Conservation (phyloP, 2,797 vertebrate species). For the Argya squamiceps region DNA sequence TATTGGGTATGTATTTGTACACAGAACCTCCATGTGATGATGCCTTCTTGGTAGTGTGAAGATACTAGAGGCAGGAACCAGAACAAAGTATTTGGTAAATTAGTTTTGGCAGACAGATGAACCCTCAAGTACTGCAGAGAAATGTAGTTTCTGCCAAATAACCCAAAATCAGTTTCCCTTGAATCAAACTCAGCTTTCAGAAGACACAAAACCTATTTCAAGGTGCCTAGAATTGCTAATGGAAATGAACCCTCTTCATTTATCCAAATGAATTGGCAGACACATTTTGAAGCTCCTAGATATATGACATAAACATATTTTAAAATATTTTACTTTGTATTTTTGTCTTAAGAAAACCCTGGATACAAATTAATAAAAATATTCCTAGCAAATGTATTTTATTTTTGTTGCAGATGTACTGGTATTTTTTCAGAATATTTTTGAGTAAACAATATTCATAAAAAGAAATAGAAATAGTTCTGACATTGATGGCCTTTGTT, state of each 20-base stretch:
- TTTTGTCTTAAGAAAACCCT: neutral
- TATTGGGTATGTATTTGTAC: neutral
- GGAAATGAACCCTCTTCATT: neutral
- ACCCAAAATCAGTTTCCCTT: neutral
- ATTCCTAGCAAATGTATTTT: neutral
- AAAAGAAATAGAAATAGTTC: neutral
- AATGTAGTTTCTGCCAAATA: neutral
- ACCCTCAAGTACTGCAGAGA: neutral
- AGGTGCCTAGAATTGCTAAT: neutral
- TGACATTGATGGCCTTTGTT: neutral
- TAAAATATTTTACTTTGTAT: neutral
- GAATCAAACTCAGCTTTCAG: neutral
- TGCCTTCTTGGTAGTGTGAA: neutral
- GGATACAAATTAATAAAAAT: neutral
- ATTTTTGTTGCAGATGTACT: neutral
- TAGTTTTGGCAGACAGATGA: neutral
- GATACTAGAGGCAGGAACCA: neutral
- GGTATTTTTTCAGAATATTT: neutral
- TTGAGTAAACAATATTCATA: neutral
- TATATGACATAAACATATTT: neutral
- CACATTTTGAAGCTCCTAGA: neutral
- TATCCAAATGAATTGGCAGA: neutral
- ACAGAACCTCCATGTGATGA: neutral
- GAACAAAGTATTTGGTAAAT: neutral
- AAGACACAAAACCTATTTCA: neutral